Evolutionary conservation across 2,888 invertebrate genomes (phyloP), one percentile per base, ranked within the genome.

Genomic region (Esperia sulphurella): DNA sequence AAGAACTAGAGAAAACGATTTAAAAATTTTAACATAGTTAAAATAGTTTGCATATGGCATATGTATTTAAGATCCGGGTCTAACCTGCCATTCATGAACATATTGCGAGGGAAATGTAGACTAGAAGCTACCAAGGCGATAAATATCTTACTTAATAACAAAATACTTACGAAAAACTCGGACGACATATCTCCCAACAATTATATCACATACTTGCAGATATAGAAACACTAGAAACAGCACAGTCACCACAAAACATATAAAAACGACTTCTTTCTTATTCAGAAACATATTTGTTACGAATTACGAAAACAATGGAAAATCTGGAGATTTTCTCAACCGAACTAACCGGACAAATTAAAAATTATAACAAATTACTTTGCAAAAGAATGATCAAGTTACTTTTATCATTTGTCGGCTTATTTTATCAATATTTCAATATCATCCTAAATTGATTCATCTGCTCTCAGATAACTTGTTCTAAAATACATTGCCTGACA

Each of bases 121-220:
- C n/a, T n/a, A n/a, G n/a, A n/a, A n/a, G n/a, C n/a, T n/a, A n/a
- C n/a, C n/a, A n/a, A n/a, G n/a, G n/a, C n/a, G n/a, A n/a, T n/a
- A n/a, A n/a, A n/a, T n/a, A n/a, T n/a, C n/a, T n/a, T n/a, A n/a
- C n/a, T n/a, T 31, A 31, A 31, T 5, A 9, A 8, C 3, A 35
- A n/a, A 39, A n/a, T 28, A 85, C 88, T 88, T 55, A 88, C 88
- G 51, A 45, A 86, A 85, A 1, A 86, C 60, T 52, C 55, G 73
- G 51, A 83, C 71, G 45, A 83, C 68, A 45, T 70, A 76, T 57
- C 72, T 63, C 1, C 75, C 71, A 31, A 88, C 65, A 8, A 83
- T 47, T 7, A 79, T 46, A 52, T 88, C 87, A 57, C 88, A 88
- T 1, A 84, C 54, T 45, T 80, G 78, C 46, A 88, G 58, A 53